These are phyloP conservation scores for Eciton burchellii DNA, from an alignment of 1,140 invertebrate species.

Conservation along the genomic window DNA sequence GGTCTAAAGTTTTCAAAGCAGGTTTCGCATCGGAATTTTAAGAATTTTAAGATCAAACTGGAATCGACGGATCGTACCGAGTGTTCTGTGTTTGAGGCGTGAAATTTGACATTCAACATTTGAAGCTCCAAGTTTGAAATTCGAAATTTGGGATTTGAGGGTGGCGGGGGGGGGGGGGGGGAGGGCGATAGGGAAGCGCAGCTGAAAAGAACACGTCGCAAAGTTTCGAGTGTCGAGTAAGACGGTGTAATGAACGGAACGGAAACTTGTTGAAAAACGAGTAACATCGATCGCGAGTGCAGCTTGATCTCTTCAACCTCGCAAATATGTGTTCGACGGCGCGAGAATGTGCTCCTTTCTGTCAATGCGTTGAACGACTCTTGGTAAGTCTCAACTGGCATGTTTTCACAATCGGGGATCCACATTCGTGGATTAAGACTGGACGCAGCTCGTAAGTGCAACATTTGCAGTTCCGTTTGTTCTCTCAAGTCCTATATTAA, in stretches of 20 bases:
- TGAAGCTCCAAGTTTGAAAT: no score
- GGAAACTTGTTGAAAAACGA: slow-evolving; percentile 21
- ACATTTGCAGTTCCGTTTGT: no score
- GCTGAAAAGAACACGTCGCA: neutral
- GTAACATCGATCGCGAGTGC: slow-evolving; percentile 39
- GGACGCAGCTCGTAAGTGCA: no score
- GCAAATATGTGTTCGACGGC: slow-evolving; percentile 39
- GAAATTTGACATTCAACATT: no score
- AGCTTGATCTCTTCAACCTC: neutral
- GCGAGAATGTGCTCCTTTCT: slow-evolving; percentile 42
- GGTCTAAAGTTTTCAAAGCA: no score
- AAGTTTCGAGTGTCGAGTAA: neutral
- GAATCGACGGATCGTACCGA: no score
- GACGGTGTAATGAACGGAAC: slow-evolving; percentile 13
- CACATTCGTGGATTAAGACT: neutral
- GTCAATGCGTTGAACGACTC: slow-evolving; percentile 47
- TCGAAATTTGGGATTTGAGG: neutral
- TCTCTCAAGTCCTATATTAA: slow-evolving; percentile 16
- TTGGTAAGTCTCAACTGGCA: slow-evolving; percentile 50
- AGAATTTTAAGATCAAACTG: no score
- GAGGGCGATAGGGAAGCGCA: neutral
- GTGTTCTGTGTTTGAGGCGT: no score
- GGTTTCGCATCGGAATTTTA: no score
- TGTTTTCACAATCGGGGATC: neutral
- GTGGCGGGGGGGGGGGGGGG: no score